phyloP scores from a whole-genome alignment of 2,888 invertebrate genomes.

The Hofmannophila pseudospretella region DNA sequence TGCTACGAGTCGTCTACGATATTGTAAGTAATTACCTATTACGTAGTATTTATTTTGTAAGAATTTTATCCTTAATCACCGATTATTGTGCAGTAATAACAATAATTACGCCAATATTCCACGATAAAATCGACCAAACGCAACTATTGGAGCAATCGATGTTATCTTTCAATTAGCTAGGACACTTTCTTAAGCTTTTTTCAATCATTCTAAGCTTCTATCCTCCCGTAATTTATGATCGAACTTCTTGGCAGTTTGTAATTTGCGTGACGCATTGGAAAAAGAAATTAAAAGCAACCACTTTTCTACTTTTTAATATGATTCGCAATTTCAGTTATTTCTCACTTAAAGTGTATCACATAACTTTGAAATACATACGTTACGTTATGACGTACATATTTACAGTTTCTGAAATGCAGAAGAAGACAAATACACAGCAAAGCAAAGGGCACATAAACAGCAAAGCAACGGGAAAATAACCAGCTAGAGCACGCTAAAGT shows the following conservation, averaged over 20 bases:
- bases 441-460: no score
- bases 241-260: not conserved
- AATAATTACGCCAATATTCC: no score
- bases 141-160: slow-evolving; percentile 9
- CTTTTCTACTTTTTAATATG: no score
- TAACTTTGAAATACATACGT: no score
- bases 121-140: slow-evolving; percentile 7
- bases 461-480: not conserved
- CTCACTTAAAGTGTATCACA: no score
- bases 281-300: not conserved
- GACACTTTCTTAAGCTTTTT: slow-evolving; percentile 2
- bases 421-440: not conserved
- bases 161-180: slow-evolving; percentile 1
- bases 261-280: not conserved
- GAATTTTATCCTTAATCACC: no score
- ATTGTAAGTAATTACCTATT: no score
- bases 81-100: no score
- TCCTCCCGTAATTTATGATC: not conserved
- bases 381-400: no score
- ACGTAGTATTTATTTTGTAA: no score
- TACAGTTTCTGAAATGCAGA: not conserved
- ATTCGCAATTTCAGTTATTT: no score
- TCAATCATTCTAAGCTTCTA: not conserved
- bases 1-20: no score
- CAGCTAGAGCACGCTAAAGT: not conserved